Base-by-base conservation (phyloP, 2,113 vertebrate genomes). In the Oryzias javanicus region DNA sequence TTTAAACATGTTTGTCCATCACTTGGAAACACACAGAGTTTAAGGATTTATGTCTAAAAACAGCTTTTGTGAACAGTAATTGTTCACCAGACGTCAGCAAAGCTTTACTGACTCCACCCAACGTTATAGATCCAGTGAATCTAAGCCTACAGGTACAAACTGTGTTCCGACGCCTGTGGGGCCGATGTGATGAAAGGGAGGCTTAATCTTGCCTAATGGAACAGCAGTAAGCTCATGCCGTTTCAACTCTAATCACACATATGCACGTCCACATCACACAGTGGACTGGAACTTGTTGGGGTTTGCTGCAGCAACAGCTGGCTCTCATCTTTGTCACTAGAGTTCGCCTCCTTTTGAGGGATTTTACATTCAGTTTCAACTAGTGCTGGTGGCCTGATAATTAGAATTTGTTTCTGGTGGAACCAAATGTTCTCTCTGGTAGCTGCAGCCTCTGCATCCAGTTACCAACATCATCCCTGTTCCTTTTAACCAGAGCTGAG, bases 291-390 rank as follows among this genome's bases (percentile, higher is more conserved):
- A 65, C 73, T 76, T 61, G 58, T 17, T 76, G 70, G 75, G 76
- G 69, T 81, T 72, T 85, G 76, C 67, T 77, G 74, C 29, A 19
- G 73, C 44, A 81, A 89, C 91, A 90, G 88, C 90, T 91, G 89
- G 84, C 85, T 78, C 82, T 86, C 89, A 90, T 87, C 88, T 91
- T 87, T 85, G 89, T 81, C 76, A 71, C 57, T 57, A 82, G 87
- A 87, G 89, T 89, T 89, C 91, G 88, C 60, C 65, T 84, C 70
- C 80, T 79, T 86, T 83, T 90, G 86, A 85, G 79, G 89, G 85
- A 80, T 62, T 87, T 89, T 90, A 65, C 64, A 65, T 86, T 86
- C 80, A 58, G 68, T 72, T 42, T 29, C 6, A 29, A 5, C 6
- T 29, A n/a, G n/a, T 7, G 7, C 27, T 29, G 27, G 27, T 29